These are phyloP conservation scores for Ganaspis sp. DNA, from an alignment of 1,140 invertebrate species.

Conservation along the genomic window DNA sequence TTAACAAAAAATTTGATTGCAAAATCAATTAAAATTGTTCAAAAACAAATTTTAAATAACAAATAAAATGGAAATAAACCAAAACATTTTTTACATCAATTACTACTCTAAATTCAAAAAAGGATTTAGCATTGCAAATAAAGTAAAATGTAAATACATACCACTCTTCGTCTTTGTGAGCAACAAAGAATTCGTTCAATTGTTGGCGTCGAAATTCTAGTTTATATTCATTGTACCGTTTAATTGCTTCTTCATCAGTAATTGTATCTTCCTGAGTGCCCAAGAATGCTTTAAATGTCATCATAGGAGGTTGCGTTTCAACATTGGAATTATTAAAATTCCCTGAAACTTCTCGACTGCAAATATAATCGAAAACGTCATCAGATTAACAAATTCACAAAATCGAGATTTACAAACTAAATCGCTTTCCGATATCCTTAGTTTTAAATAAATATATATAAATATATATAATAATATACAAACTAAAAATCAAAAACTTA, in stretches of 20 bases:
- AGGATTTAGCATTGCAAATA: conserved; percentile 2
- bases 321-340: conserved; percentile 75
- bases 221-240: conserved; percentile 99
- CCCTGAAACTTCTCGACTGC: conserved; percentile 69
- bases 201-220: conserved; percentile 97
- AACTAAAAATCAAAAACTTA: no score
- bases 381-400: neutral
- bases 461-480: no score
- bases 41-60: no score
- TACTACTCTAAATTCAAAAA: neutral
- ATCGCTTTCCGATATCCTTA: no score
- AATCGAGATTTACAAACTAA: neutral
- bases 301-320: conserved; percentile 93
- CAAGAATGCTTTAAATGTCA: conserved; percentile 98
- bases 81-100: no score
- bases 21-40: no score
- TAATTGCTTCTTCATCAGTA: conserved; percentile 96
- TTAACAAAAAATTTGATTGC: no score
- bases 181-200: conserved; percentile 98
- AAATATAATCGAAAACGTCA: conserved; percentile 31
- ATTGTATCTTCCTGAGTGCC: conserved; percentile 98
- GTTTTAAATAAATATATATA: no score
- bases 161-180: conserved; percentile 99
- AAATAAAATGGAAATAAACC: no score
- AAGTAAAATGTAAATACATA: conserved; percentile 78